phyloP scores from a whole-genome alignment of 2,113 vertebrate species.

The Seriola rivoliana region DNA sequence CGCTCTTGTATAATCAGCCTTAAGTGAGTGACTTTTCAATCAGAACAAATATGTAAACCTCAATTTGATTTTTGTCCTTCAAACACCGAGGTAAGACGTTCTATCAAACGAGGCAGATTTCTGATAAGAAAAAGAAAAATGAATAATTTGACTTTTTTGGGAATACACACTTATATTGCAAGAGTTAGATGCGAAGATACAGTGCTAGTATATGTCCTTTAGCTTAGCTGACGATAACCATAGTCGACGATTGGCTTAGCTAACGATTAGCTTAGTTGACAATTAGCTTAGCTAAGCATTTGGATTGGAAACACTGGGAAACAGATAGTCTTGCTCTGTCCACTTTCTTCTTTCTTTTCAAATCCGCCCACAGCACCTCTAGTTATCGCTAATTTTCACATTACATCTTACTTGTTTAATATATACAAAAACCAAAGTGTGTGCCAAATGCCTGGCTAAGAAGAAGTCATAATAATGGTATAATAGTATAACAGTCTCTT shows the following conservation, averaged over 20 bases:
- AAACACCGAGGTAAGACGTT: slow-evolving; percentile 18
- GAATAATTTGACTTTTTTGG: not conserved
- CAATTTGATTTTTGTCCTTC: slow-evolving; percentile 23
- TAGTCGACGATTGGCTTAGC: not conserved
- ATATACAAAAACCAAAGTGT: not conserved
- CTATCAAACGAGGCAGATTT: slow-evolving; percentile 47
- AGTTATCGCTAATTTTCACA: too few species aligned
- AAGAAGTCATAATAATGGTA: not conserved
- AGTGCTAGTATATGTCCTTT: not conserved
- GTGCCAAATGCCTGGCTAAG: not conserved
- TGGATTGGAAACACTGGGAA: not conserved
- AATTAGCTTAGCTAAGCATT: not conserved
- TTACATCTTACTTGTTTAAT: not conserved
- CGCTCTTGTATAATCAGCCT: slow-evolving; percentile 20
- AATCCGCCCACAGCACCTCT: too few species aligned
- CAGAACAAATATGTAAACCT: slow-evolving; percentile 26
- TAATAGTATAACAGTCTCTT: not conserved
- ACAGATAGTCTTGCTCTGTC: too few species aligned
- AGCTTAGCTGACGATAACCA: not conserved
- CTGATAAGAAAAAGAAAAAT: not conserved
- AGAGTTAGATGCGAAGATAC: not conserved
- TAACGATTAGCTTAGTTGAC: not conserved
- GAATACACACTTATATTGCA: not conserved
- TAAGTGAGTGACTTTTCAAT: slow-evolving; percentile 50
- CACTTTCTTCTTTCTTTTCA: too few species aligned